These are phyloP conservation scores for Pogona vitticeps DNA, from an alignment of 2,113 vertebrate genomes.

Conservation along the genomic window DNA sequence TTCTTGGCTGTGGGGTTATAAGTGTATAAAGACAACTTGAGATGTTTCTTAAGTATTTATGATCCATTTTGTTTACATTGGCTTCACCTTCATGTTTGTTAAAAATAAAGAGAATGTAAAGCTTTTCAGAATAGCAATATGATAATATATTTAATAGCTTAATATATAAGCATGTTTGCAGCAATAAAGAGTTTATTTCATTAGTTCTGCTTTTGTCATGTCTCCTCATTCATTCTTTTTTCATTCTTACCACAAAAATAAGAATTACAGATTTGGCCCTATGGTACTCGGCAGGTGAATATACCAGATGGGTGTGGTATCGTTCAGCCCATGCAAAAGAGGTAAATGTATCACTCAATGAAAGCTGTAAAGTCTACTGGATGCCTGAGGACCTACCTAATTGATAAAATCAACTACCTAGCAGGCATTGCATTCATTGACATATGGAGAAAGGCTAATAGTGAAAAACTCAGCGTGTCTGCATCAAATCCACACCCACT, in stretches of 20 bases:
- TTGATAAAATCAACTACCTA: too few relatives aligned
- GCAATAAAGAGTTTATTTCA: slow-evolving; percentile 76
- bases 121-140: slow-evolving; percentile 54
- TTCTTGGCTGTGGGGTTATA: slow-evolving; percentile 47
- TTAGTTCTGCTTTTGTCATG: slow-evolving; percentile 29
- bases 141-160: slow-evolving; percentile 65
- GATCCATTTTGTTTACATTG: slow-evolving; percentile 22
- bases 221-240: slow-evolving; percentile 34
- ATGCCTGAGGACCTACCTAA: too few relatives aligned
- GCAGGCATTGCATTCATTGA: too few relatives aligned
- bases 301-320: too few relatives aligned
- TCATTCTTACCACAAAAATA: neutral
- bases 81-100: slow-evolving; percentile 41
- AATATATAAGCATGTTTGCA: slow-evolving; percentile 61
- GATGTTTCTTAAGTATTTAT: slow-evolving; percentile 35
- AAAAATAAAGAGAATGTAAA: slow-evolving; percentile 62
- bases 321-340: too few relatives aligned
- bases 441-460: too few relatives aligned
- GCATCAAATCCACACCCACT: too few relatives aligned
- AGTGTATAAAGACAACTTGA: slow-evolving; percentile 49
- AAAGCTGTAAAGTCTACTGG: too few relatives aligned
- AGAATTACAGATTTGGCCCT: neutral
- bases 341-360: too few relatives aligned
- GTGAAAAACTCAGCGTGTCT: too few relatives aligned
- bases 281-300: too few relatives aligned